These are phyloP conservation scores for Sitta europaea DNA, from an alignment of 2,113 vertebrate genomes.

Conservation along the genomic window DNA sequence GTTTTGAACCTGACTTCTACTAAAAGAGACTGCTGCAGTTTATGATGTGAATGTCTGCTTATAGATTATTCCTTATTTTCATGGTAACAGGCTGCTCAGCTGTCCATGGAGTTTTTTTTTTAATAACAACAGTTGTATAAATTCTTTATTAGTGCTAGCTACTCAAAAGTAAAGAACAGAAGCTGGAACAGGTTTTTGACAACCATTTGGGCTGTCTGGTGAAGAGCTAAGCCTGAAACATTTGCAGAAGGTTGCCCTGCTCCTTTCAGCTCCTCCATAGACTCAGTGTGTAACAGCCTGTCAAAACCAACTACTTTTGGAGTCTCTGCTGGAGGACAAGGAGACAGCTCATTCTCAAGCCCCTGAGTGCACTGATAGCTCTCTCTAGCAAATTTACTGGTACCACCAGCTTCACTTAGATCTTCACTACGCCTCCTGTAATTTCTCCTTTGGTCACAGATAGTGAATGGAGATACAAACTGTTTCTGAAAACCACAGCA, in stretches of 20 bases:
- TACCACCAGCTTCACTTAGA: neutral
- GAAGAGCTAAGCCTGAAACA: neutral
- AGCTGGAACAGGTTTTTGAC: neutral
- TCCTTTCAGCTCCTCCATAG: neutral
- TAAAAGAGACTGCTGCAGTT: neutral
- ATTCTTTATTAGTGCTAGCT: neutral
- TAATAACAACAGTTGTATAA: neutral
- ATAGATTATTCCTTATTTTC: neutral
- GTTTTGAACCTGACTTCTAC: neutral
- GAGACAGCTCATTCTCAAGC: neutral
- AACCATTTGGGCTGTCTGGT: neutral
- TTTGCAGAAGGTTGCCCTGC: neutral
- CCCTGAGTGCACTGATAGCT: accelerated
- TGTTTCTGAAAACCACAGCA: neutral
- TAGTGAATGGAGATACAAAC: neutral
- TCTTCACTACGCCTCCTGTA: neutral
- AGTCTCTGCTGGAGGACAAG: neutral
- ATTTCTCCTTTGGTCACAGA: neutral
- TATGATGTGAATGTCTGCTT: neutral
- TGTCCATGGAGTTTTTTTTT: neutral
- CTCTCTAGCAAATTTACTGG: neutral
- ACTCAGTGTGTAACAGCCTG: accelerated
- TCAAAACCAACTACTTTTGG: neutral
- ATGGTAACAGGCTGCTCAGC: accelerated
- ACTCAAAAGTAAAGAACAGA: neutral